phyloP scores from a whole-genome alignment of 2,888 invertebrate species.

The Acleris cristana region DNA sequence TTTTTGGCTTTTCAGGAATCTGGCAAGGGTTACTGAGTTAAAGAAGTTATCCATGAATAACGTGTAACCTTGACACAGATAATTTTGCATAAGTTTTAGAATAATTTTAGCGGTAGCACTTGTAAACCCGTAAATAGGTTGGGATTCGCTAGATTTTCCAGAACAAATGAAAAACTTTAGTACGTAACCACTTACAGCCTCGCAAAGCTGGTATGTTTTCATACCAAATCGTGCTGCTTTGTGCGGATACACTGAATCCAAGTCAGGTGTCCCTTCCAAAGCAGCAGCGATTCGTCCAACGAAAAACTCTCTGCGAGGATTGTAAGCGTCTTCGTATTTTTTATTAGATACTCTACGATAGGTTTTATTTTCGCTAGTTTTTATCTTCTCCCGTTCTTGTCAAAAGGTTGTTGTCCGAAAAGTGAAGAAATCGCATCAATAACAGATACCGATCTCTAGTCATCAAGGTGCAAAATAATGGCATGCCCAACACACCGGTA shows the following conservation, averaged over 20 bases:
- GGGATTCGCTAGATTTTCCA: background rate
- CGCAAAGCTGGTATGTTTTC: conserved; percentile 16
- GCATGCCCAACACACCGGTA: no score
- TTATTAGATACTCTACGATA: no score
- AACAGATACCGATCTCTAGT: no score
- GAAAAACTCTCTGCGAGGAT: conserved; percentile 7
- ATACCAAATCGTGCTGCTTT: conserved; percentile 32
- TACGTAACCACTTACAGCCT: background rate
- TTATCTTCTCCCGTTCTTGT: no score
- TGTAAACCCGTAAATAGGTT: background rate
- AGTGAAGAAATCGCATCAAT: no score
- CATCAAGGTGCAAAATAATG: no score
- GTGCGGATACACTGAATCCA: conserved; percentile 28
- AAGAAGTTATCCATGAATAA: conserved; percentile 4
- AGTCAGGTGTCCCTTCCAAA: conserved; percentile 32
- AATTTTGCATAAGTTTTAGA: background rate
- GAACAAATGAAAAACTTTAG: background rate
- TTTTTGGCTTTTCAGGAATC: background rate
- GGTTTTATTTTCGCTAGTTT: no score
- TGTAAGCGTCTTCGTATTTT: background rate
- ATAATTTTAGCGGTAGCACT: background rate
- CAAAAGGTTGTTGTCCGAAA: no score
- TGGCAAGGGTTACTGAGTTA: background rate
- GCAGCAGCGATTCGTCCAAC: conserved; percentile 34
- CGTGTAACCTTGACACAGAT: background rate